Percentiles rank a stretch among this genome's conserved stretches.
Evolutionary conservation across 2,888 invertebrate species (phyloP).

Genomic region (Adelphocoris suturalis): DNA sequence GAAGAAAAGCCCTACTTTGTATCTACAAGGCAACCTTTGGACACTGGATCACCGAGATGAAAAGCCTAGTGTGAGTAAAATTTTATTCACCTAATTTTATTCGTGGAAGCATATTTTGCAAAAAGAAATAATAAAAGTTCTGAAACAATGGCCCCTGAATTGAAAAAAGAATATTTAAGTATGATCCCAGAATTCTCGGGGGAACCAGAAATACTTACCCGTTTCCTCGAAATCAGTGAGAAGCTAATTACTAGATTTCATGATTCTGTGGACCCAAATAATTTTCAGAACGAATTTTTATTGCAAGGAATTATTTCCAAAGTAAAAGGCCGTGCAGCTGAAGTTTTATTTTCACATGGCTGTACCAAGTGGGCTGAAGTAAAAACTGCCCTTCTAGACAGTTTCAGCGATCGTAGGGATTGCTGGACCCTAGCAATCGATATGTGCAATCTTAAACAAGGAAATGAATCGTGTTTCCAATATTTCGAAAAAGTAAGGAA

Average conservation of each 20-base stretch:
- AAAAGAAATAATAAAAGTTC: no score
- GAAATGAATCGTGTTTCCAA: no score
- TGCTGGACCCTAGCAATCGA: not conserved
- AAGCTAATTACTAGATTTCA: not conserved
- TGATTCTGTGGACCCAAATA: not conserved
- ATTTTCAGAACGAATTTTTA: not conserved
- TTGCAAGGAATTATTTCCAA: not conserved
- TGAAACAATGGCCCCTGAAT: no score
- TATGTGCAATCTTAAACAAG: not conserved
- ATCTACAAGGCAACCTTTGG: no score
- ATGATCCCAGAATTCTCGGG: not conserved
- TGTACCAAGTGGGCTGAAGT: not conserved
- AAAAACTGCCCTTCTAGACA: not conserved
- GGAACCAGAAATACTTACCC: not conserved
- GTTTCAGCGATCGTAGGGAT: not conserved
- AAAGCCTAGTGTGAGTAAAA: no score
- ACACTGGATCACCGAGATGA: no score
- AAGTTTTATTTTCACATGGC: not conserved
- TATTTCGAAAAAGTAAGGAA: no score
- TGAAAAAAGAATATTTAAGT: not conserved
- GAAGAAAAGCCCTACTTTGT: no score
- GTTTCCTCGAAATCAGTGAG: not conserved
- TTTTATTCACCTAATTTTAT: no score
- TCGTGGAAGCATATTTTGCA: no score
- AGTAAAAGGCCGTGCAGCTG: not conserved